These are phyloP conservation scores for Molothrus aeneus DNA, from an alignment of 2,797 vertebrate species.

Conservation along the genomic window DNA sequence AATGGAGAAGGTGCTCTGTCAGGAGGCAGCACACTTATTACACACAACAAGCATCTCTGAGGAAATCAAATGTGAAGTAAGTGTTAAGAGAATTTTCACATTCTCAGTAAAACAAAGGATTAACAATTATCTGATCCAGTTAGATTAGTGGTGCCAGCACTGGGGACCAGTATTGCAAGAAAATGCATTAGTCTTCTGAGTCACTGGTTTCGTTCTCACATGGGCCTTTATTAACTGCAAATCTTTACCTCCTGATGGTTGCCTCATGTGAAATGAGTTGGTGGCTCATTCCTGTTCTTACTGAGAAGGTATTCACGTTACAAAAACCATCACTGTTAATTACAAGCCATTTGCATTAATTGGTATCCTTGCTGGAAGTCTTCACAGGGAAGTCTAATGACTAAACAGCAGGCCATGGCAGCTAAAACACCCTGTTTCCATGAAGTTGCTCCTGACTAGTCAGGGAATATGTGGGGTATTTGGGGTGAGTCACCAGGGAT, in stretches of 20 bases:
- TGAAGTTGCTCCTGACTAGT: background rate
- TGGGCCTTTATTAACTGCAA: conserved; percentile 40
- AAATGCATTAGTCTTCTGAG: conserved; percentile 24
- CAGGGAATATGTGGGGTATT: background rate
- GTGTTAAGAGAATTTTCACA: background rate
- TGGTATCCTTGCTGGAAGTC: conserved; percentile 33
- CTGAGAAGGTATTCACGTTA: conserved; percentile 39
- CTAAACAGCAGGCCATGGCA: conserved; percentile 1
- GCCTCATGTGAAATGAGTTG: conserved; percentile 61
- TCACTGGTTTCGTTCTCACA: conserved; percentile 42
- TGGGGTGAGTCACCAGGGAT: background rate
- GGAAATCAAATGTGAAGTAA: background rate
- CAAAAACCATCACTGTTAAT: conserved; percentile 55
- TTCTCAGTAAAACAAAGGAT: conserved; percentile 42
- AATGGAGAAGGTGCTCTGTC: background rate
- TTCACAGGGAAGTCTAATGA: conserved; percentile 12
- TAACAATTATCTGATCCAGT: conserved; percentile 35
- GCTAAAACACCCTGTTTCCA: background rate
- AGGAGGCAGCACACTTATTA: background rate
- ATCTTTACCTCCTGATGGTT: conserved; percentile 40
- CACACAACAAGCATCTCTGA: background rate
- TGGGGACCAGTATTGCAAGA: conserved; percentile 26
- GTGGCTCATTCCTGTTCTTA: conserved; percentile 40
- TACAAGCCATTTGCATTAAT: conserved; percentile 58
- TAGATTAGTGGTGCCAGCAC: conserved; percentile 30